phyloP scores from a whole-genome alignment of 2,888 invertebrate species.

The Parochlus steinenii region DNA sequence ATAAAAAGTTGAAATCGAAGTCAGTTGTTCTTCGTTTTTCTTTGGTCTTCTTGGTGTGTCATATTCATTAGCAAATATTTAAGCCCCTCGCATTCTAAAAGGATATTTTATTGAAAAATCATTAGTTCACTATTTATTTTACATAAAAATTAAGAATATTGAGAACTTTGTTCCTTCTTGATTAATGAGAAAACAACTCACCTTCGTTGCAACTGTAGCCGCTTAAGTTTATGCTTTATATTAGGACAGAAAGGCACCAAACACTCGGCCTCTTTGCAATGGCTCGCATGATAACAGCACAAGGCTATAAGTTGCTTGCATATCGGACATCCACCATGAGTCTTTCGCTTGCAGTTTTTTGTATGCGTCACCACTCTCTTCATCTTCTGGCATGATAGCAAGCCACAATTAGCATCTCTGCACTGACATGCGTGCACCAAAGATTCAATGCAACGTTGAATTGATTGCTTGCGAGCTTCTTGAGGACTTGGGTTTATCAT shows the following conservation, averaged over 20 bases:
- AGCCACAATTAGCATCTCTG: slow-evolving; percentile 93
- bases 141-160: too few species aligned
- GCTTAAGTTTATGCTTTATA: slow-evolving; percentile 92
- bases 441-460: slow-evolving; percentile 84
- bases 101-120: too few species aligned
- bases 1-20: too few species aligned
- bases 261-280: slow-evolving; percentile 92
- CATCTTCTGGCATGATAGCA: slow-evolving; percentile 98
- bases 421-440: slow-evolving; percentile 95
- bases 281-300: slow-evolving; percentile 98
- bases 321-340: slow-evolving; percentile 91
- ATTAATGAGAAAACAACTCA: too few species aligned
- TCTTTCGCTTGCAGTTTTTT: slow-evolving; percentile 89
- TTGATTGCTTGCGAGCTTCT: slow-evolving; percentile 76
- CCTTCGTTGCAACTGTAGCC: slow-evolving; percentile 89
- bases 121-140: too few species aligned
- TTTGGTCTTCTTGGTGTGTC: too few species aligned
- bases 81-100: too few species aligned
- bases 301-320: slow-evolving; percentile 98
- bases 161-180: too few species aligned
- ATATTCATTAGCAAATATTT: too few species aligned
- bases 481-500: slow-evolving; percentile 76
- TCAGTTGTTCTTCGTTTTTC: too few species aligned
- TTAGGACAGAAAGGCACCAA: slow-evolving; percentile 98
- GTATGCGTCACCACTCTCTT: slow-evolving; percentile 97